Percentiles rank a stretch among this genome's conserved stretches.
Conservation (phyloP, 2,797 vertebrate genomes). For the Notolabrus celidotus region DNA sequence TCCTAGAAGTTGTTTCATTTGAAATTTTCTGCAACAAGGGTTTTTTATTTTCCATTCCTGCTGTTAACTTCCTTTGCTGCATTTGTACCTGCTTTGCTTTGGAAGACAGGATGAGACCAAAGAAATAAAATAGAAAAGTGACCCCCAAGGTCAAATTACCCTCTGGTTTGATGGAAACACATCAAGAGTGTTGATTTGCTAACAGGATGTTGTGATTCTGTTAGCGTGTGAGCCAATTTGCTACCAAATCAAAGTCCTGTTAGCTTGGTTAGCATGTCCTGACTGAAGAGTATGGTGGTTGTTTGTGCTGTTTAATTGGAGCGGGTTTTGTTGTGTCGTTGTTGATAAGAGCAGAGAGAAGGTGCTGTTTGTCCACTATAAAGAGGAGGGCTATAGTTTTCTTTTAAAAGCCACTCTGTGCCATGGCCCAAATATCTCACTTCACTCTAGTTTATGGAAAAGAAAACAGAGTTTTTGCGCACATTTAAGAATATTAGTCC, state of each 20-base stretch:
- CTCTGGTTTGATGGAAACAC: constrained; percentile 25
- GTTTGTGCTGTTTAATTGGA: constrained; percentile 57
- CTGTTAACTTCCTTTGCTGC: too few species aligned
- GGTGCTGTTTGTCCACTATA: constrained; percentile 56
- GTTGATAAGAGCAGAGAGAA: constrained; percentile 65
- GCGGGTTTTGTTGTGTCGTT: constrained; percentile 47
- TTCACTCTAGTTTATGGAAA: constrained; percentile 10
- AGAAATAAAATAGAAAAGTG: too few species aligned
- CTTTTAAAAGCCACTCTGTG: constrained; percentile 14
- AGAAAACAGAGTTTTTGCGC: background rate
- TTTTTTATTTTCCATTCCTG: too few species aligned
- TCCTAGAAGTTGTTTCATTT: background rate
- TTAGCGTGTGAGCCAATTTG: constrained; percentile 35
- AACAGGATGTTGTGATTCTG: constrained; percentile 25
- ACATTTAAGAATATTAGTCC: background rate
- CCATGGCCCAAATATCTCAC: constrained; percentile 18
- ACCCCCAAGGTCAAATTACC: constrained; percentile 7
- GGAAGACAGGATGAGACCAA: background rate
- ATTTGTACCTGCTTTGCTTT: too few species aligned
- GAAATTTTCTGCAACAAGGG: background rate
- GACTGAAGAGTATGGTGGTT: constrained; percentile 61
- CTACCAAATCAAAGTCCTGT: constrained; percentile 45
- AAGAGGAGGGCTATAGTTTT: constrained; percentile 20
- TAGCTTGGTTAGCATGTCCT: constrained; percentile 57
- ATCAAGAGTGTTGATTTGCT: constrained; percentile 31